Evolutionary conservation across 1,140 invertebrate genomes (phyloP).

Genomic region (Euwallacea similis): DNA sequence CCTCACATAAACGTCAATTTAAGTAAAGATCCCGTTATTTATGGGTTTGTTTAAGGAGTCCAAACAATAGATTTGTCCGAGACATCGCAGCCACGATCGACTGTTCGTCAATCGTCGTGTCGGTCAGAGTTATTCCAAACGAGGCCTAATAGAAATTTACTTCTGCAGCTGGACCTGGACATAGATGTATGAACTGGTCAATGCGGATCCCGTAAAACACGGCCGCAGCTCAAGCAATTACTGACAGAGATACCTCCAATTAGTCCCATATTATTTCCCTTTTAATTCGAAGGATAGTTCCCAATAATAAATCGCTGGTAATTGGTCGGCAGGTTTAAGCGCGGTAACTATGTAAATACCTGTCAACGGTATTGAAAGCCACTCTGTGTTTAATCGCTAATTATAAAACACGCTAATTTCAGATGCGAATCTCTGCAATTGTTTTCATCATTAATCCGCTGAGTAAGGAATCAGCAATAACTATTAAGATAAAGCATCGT

Average conservation of each 20-base stretch:
- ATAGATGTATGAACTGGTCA: too few species aligned
- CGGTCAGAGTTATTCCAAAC: slow-evolving; percentile 7
- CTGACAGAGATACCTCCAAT: slow-evolving; percentile 10
- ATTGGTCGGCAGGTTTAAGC: slow-evolving; percentile 7
- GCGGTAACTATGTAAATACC: slow-evolving; percentile 4
- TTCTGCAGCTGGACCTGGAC: neutral
- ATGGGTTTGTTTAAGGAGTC: slow-evolving; percentile 45
- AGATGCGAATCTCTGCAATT: slow-evolving; percentile 6
- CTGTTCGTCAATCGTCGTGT: slow-evolving; percentile 41
- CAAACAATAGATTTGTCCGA: slow-evolving; percentile 52
- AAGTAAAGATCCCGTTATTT: slow-evolving; percentile 50
- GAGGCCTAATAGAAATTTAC: slow-evolving; percentile 9
- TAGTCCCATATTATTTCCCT: slow-evolving; percentile 11
- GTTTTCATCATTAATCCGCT: slow-evolving; percentile 9
- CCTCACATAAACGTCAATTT: slow-evolving; percentile 49
- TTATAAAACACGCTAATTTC: slow-evolving; percentile 22
- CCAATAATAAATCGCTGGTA: slow-evolving; percentile 2
- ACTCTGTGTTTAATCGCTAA: slow-evolving; percentile 17
- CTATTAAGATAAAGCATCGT: slow-evolving; percentile 7
- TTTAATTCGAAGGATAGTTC: slow-evolving; percentile 5
- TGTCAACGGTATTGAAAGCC: slow-evolving; percentile 11
- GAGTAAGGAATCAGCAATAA: slow-evolving; percentile 2
- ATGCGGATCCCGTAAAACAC: too few species aligned
- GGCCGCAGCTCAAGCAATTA: neutral
- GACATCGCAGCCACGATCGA: slow-evolving; percentile 42